Base-by-base conservation (phyloP, 2,888 invertebrate species). In the Rugalucina vietnamica region DNA sequence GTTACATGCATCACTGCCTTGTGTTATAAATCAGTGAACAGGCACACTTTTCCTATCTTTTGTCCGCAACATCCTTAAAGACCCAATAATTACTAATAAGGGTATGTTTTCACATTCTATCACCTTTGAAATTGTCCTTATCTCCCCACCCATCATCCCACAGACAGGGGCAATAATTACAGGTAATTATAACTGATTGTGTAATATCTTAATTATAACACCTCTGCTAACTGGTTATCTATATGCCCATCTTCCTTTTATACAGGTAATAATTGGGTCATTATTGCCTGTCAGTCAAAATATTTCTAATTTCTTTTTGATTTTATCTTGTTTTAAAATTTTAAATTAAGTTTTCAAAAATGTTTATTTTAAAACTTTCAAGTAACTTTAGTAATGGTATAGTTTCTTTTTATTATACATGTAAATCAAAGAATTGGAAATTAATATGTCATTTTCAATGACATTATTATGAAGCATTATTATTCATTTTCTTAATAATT, bases 101-200 rank as follows among this genome's bases (percentile, higher is more conserved):
- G 34, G 21, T 21, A 65, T 65, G 65, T 34, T 65, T 65, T 65
- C 65, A 29, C 4, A 34, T 65, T 65, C 14, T 65, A 65, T 34
- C 65, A 65, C 65, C 65, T 65, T 18, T 65, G 65, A 12, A 34
- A 65, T 65, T 32, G 34, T 34, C 60, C 65, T 65, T 65, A 65
- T 65, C 65, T 34, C 18, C 5, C 1, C 3, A 34, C 34, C 65
- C 18, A 65, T 65, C 65, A 65, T 65, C 65, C 34, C 21, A 18
- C 8, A 18, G 65, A 65, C 32, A 65, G 65, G 65, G 32, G 34
- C 65, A 65, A 34, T 32, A 32, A 65, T 65, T 65, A 29, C 34
- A 65, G 65, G 65, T 65, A 65, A 65, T 65, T 65, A 65, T 65
- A 21, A 32, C 32, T 34, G 65, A 65, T 65, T 65, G 65, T 65